Evolutionary conservation across 2,113 vertebrate genomes (phyloP), one percentile per base, ranked within the genome.

Genomic region (Brachyhypopomus occidentalis): DNA sequence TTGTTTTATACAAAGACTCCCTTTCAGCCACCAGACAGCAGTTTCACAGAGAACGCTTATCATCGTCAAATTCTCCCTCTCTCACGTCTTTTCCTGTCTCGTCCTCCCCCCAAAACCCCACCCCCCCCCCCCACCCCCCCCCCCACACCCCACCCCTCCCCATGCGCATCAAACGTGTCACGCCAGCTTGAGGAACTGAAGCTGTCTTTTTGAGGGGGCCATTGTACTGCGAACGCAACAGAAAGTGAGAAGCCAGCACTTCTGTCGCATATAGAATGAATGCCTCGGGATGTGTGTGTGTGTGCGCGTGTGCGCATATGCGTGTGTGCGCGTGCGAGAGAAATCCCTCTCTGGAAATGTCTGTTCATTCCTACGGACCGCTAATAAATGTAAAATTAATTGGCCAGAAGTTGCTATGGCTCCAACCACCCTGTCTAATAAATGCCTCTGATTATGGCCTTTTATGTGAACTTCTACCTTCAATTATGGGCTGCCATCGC

Each of bases 141-240:
- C 64, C 81, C 81, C 52, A 62, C 82, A 86, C 56, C 62, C 66
- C n/a, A 72, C 55, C 89, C 84, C 88, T 88, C 88, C 84, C 88
- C 88, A 89, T 87, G 90, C 41, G 58, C 72, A 72, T 77, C 75
- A 74, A 71, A 83, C 20, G 22, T 82, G 80, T 71, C 48, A 23
- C 45, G 41, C 45, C 84, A 83, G 83, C 81, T 87, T 87, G 81
- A 81, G 85, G 88, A 72, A 52, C 17, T 71, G 3, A 59, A 36
- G 36, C 30, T 70, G 12, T 34, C 23, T 5, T 69, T 36, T 58
- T 38, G 19, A n/a, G 2, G 8, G 67, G 76, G 67, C 17, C 1
- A 20, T 3, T 20, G 55, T 60, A 19, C 45, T 27, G 55, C 41
- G 14, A 55, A 20, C 59, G 17, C 58, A 62, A 16, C 45, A 25